Base-by-base conservation (phyloP, 2,888 invertebrate species). In the Globia sparganii region DNA sequence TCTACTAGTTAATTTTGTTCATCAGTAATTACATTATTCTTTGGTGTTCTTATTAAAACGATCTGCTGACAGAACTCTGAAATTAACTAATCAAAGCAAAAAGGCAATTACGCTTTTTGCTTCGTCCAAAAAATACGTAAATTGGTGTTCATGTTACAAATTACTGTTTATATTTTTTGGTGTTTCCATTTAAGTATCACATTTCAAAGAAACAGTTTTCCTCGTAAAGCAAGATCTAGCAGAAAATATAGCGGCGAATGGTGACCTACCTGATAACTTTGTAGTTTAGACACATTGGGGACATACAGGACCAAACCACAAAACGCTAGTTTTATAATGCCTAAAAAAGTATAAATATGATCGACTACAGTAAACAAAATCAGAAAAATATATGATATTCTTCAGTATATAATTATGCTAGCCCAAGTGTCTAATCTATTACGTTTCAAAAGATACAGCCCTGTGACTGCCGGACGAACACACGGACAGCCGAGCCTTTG, bases 131-230 rank as follows among this genome's bases (percentile, higher is more conserved):
- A 79, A 69, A 69, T 40, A 67, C 40, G 58, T 68, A 62, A 77
- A 58, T 64, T 65, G 72, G 64, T 53, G 67, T 77, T 85, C 59
- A 73, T 31, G 15, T 83, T 77, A 77, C 37, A 70, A 81, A 81
- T 85, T 73, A 46, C 67, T 56, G 58, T 56, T 62, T 80, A 58
- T 58, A 46, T 70, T 37, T 73, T 56, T 72, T 58, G 43, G 56
- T 37, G 34, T 73, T 71, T 77, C 40, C 58, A 56, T 71, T 77
- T 73, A 77, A n/a, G 61, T 85, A 62, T 75, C 46, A 46, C 28
- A 72, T 75, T 85, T 82, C 72, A 72, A 82, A 85, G 74, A 53
- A 81, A 34, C 28, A 31, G 64, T 64, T 81, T 71, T 49, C 77
- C 46, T 80, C 37, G 28, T 76, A 40, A 31, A 40, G 18, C 28